A percentile compares a stretch with the other conserved stretches of the same genome.
Evolutionary conservation across 1,140 invertebrate genomes (phyloP).

Genomic region (Vollenhovia emeryi): DNA sequence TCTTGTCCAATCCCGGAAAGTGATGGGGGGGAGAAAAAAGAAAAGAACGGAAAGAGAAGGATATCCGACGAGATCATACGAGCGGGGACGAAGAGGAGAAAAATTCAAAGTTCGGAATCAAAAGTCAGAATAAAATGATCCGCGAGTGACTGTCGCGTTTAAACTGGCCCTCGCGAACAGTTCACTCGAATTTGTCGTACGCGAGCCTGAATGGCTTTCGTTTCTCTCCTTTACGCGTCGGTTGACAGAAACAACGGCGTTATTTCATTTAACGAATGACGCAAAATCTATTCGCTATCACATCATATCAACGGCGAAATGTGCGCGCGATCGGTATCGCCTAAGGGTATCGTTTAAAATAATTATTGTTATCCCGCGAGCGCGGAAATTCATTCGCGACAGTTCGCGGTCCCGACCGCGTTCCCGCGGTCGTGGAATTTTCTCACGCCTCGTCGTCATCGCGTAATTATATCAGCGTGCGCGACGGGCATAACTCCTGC

Average conservation of each 20-base stretch:
- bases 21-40: not conserved
- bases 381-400: slow-evolving; percentile 20
- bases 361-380: not conserved
- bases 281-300: not conserved
- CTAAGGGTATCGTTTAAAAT: not conserved
- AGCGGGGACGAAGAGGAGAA: not conserved
- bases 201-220: not conserved
- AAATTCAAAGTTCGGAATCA: not conserved
- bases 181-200: not conserved
- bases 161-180: not conserved
- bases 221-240: not conserved
- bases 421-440: slow-evolving; percentile 28
- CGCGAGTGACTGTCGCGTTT: not conserved
- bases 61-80: not conserved
- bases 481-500: not conserved
- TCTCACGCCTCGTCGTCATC: slow-evolving; percentile 37
- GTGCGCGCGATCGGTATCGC: not conserved
- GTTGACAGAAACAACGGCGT: no score
- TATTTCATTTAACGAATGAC: not conserved
- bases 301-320: not conserved
- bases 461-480: slow-evolving; percentile 45
- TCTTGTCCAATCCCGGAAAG: not conserved
- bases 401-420: not conserved
- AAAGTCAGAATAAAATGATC: not conserved
- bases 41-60: not conserved